Base-by-base conservation (phyloP, 2,888 invertebrate genomes). In the Miltochrista miniata region DNA sequence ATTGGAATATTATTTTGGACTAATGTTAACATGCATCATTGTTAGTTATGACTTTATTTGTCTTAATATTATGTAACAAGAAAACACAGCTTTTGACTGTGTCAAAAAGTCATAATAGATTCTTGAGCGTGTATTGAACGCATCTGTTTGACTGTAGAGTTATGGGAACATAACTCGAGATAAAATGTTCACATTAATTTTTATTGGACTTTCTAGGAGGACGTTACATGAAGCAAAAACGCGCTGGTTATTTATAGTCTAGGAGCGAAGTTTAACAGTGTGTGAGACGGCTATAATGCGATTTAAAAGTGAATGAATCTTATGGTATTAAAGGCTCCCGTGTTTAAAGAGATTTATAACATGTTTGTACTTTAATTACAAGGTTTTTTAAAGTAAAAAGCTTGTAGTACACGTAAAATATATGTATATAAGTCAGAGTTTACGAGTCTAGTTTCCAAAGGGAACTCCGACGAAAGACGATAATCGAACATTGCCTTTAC, bases 11-110 rank as follows among this genome's bases (percentile, higher is more conserved):
- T 61, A 74, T 72, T 64, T 71, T 48, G 62, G 64, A 24, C 18
- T 24, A 5, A 2, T 24, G 64, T 57, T 70, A 68, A 68, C 74
- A 76, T 74, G 74, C 57, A 76, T 64, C 54, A 42, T 62, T 42
- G 57, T 67, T 70, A 68, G 73, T 79, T 72, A 77, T 71, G 62
- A 61, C 62, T 64, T 65, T 68, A 60, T 72, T 69, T 52, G 51
- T 65, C 71, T 64, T 5, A n/a, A n/a, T n/a, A n/a, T n/a, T 54
- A 54, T 64, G 57, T 68, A 74, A 75, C 64, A 60, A 72, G 67
- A 65, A 64, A 68, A 52, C 64, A 54, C 56, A 67, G 64, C 59
- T 61, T 68, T 70, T 73, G 64, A 75, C 64, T 65, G 69, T 66
- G 74, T 77, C 74, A 24, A 72, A 68, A 69, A 29, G 47, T 50